Conservation (phyloP, 2,797 vertebrate genomes). For the Aldrovandia affinis region DNA sequence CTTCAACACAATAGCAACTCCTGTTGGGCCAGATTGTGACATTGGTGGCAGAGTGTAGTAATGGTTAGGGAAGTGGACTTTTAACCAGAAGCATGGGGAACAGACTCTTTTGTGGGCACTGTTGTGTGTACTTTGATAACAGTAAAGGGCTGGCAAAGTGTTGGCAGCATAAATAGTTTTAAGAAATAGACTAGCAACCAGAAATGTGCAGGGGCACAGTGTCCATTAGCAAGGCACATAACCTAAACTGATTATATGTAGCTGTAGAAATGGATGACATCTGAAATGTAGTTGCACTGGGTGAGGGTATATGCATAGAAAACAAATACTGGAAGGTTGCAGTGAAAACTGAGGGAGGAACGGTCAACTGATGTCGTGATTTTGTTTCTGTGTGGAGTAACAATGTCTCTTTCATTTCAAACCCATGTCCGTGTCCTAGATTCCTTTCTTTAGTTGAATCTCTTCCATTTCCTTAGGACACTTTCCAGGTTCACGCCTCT, state of each 20-base stretch:
- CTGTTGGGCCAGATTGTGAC: no score
- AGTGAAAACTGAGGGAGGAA: not conserved
- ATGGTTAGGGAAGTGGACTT: no score
- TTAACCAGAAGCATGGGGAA: no score
- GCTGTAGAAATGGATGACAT: not conserved
- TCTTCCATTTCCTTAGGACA: conserved; percentile 14
- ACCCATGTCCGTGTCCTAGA: conserved; percentile 14
- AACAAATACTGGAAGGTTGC: not conserved
- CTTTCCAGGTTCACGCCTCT: conserved; percentile 26
- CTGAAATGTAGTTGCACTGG: not conserved
- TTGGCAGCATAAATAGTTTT: no score
- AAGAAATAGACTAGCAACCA: no score
- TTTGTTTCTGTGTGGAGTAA: not conserved
- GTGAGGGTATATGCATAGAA: not conserved
- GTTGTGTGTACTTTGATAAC: no score
- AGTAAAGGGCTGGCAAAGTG: no score
- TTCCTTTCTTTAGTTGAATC: not conserved
- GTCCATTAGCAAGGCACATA: not conserved
- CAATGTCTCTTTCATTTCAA: conserved; percentile 14
- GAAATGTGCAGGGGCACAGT: not conserved
- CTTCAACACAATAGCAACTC: no score
- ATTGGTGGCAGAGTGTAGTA: no score
- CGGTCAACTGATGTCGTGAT: not conserved
- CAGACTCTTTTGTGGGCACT: no score
- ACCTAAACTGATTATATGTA: not conserved